Base-by-base conservation (phyloP, 2,797 vertebrate genomes). In the Amphiprion clarkii region DNA sequence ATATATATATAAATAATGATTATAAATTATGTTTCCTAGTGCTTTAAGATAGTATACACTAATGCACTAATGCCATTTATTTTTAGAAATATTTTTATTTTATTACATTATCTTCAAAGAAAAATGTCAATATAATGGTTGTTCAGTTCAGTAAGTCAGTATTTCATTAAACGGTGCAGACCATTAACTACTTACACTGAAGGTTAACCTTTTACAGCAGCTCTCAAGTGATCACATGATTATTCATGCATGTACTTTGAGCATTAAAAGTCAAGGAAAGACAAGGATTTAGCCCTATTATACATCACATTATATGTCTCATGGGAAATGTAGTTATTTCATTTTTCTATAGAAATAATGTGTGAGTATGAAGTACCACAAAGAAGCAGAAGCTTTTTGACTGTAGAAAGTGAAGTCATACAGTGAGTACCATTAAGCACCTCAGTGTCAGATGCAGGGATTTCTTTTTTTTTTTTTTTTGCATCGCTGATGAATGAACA, bases 191-290 rank as follows among this genome's bases (percentile, higher is more conserved):
- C 40, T 52, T 42, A 59, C 46, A 51, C 2, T 69, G 59, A 65
- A 40, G 49, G 48, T 6, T 55, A 54, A 52, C 46, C 19, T 53
- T 71, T 71, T 49, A 54, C 19, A 44, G 52, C 51, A 33, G 61
- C 60, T 46, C 52, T 61, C 9, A 13, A 62, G 31, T 64, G n/a
- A 42, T 69, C 16, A 23, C 51, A 53, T 64, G 17, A 39, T 54
- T 67, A 59, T 44, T 46, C 10, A 19, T 16, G 3, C 19, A 29
- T 29, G 31, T 58, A 46, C 42, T 52, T 51, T 56, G 36, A 75
- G 48, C 10, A 1, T 56, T 58, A 57, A 33, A 57, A 27, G 48
- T 8, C 19, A 29, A 49, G 40, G n/a, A 27, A 40, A 55, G 16
- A 46, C 5, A 12, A 40, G 55, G 2, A 65, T 27, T 25, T 52